Conservation (phyloP, 2,797 vertebrate species). For the Tiaroga cobitis region DNA sequence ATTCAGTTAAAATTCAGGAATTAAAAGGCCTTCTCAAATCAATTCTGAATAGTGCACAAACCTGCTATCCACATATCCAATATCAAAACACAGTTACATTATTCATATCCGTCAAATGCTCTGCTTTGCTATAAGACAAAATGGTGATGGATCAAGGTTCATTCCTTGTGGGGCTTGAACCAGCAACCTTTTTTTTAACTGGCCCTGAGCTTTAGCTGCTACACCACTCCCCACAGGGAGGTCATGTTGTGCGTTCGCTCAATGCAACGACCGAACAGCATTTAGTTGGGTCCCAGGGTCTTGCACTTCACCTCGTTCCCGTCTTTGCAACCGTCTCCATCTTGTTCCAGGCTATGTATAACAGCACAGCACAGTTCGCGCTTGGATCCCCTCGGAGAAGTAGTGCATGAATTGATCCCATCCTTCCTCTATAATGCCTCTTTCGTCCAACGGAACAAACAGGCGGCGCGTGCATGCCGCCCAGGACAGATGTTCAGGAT, state of each 20-base stretch:
- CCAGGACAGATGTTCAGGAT: slow-evolving; percentile 84
- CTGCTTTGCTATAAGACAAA: too few relatives aligned
- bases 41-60: too few relatives aligned
- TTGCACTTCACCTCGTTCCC: slow-evolving; percentile 2
- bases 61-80: background rate
- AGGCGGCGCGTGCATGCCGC: slow-evolving; percentile 74
- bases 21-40: background rate
- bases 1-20: background rate
- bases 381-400: slow-evolving; percentile 66
- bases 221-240: background rate
- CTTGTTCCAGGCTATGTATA: slow-evolving; percentile 29
- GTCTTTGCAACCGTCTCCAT: slow-evolving; percentile 11
- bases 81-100: background rate
- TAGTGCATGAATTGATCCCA: slow-evolving; percentile 76
- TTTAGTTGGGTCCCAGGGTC: slow-evolving; percentile 21
- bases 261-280: background rate
- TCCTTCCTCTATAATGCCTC: slow-evolving; percentile 47
- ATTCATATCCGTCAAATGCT: background rate
- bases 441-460: slow-evolving; percentile 78
- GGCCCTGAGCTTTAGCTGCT: background rate
- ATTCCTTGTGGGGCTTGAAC: background rate
- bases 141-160: background rate
- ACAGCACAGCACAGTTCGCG: slow-evolving; percentile 26
- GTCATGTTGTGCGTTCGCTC: background rate
- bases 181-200: background rate